A percentile compares a stretch with the other conserved stretches of the same genome.
phyloP scores from a whole-genome alignment of 2,113 vertebrate genomes.

The Delphinus delphis region DNA sequence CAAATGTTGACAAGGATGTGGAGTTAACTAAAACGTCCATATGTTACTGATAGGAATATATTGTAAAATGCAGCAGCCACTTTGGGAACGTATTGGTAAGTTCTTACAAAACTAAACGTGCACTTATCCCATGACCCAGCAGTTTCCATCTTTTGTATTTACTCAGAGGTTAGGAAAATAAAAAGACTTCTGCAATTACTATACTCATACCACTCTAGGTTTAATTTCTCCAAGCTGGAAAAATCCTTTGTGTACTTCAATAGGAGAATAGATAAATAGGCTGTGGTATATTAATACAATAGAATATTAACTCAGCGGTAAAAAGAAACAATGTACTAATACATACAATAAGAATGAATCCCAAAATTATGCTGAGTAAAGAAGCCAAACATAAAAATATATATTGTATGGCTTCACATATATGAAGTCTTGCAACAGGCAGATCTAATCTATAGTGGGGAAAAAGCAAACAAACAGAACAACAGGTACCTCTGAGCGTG shows the following conservation, averaged over 20 bases:
- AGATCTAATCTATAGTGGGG: neutral
- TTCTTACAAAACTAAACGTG: neutral
- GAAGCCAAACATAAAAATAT: neutral
- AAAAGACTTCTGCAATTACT: neutral
- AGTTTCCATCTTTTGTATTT: neutral
- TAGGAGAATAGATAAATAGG: neutral
- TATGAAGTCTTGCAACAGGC: too few relatives aligned
- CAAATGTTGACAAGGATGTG: neutral
- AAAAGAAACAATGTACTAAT: neutral
- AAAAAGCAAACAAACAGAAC: neutral
- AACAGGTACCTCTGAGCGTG: neutral
- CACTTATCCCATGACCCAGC: neutral
- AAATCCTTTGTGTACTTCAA: neutral
- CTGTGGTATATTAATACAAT: neutral
- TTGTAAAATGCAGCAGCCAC: neutral
- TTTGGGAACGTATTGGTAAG: neutral
- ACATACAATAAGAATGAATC: neutral
- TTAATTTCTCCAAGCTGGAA: neutral
- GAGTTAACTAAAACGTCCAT: neutral
- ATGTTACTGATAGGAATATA: neutral
- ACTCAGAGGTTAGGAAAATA: neutral
- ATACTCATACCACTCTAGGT: neutral
- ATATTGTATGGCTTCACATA: neutral
- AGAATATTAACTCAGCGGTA: neutral
- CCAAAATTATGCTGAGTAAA: neutral